phyloP scores from a whole-genome alignment of 2,888 invertebrate species.

The Phyllotreta cruciferae region DNA sequence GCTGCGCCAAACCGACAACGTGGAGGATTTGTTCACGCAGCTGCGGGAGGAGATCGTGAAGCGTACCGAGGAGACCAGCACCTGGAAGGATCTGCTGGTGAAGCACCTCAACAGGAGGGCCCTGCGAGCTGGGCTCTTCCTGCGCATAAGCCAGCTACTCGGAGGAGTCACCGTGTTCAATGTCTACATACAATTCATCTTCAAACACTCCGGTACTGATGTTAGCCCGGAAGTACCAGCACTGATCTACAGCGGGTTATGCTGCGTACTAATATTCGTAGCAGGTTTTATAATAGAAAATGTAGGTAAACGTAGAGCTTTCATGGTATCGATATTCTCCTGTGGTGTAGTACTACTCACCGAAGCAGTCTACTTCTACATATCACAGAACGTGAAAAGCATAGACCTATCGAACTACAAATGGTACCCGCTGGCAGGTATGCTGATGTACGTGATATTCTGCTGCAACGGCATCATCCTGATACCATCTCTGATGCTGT shows the following conservation, averaged over 20 bases:
- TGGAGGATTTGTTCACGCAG: slow-evolving; percentile 45
- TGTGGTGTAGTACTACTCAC: slow-evolving; percentile 43
- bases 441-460: slow-evolving; percentile 47
- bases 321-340: slow-evolving; percentile 45
- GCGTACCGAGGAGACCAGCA: slow-evolving; percentile 51
- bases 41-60: slow-evolving; percentile 46
- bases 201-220: slow-evolving; percentile 50
- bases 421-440: slow-evolving; percentile 45
- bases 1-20: slow-evolving; percentile 43
- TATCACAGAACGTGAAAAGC: slow-evolving; percentile 35
- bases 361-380: slow-evolving; percentile 45
- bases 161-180: slow-evolving; percentile 49
- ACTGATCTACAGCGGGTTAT: slow-evolving; percentile 41
- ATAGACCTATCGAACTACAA: slow-evolving; percentile 21
- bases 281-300: slow-evolving; percentile 45
- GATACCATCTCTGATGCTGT: slow-evolving; percentile 50
- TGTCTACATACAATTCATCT: slow-evolving; percentile 51
- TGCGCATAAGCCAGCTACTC: slow-evolving; percentile 49
- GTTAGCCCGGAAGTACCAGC: slow-evolving; percentile 36
- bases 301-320: slow-evolving; percentile 44
- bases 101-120: slow-evolving; percentile 49
- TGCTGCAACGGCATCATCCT: slow-evolving; percentile 48
- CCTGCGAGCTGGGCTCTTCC: slow-evolving; percentile 45
- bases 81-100: slow-evolving; percentile 48
- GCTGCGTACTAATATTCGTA: slow-evolving; percentile 37